Percentiles rank a stretch among this genome's conserved stretches.
These are phyloP conservation scores for Diceros bicornis DNA, from an alignment of 2,797 vertebrate genomes.

Conservation along the genomic window DNA sequence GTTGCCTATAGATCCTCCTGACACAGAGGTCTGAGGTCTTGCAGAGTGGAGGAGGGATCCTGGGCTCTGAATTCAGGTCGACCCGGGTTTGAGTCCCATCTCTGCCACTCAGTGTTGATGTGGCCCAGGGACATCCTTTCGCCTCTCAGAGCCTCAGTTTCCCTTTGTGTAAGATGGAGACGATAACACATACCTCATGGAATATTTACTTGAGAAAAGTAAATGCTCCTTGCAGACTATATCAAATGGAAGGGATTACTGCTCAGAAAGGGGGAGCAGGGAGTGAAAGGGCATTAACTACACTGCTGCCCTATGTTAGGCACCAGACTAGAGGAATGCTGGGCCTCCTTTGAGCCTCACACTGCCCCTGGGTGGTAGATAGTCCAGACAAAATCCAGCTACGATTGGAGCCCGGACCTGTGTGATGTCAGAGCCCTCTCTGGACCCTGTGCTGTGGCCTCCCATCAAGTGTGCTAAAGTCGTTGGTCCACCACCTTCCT, in stretches of 20 bases:
- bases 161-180: background rate
- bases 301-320: background rate
- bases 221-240: background rate
- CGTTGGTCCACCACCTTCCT: background rate
- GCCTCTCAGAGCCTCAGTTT: background rate
- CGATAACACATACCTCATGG: fast-evolving
- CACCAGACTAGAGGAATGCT: background rate
- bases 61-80: background rate
- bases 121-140: no score
- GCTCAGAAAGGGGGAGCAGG: background rate
- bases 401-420: background rate
- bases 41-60: background rate
- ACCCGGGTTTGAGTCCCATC: background rate
- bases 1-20: background rate
- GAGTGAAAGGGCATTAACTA: background rate
- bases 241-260: no score
- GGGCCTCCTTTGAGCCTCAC: background rate
- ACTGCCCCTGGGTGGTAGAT: fast-evolving
- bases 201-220: background rate
- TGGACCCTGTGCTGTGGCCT: background rate
- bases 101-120: background rate
- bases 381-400: background rate
- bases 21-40: no score
- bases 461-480: background rate
- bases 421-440: background rate